Percentiles rank a stretch among this genome's conserved stretches.
Conservation (phyloP, 1,140 invertebrate genomes). For the Pogonomyrmex barbatus region DNA sequence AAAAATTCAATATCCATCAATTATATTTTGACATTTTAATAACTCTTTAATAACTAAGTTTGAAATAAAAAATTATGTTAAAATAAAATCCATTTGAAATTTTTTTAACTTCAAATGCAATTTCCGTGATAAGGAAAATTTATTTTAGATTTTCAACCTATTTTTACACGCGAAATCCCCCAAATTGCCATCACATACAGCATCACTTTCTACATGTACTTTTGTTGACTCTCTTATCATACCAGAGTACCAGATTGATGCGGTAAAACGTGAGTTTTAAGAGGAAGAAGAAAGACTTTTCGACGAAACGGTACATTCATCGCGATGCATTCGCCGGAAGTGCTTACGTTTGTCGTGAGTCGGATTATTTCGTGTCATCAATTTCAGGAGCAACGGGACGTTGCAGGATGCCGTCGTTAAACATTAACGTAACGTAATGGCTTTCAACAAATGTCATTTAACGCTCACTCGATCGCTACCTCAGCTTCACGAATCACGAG, state of each 20-base stretch:
- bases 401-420: conserved; percentile 4
- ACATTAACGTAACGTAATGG: conserved; percentile 6
- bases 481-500: neutral
- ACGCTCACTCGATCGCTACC: neutral
- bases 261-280: neutral
- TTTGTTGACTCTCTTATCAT: conserved; percentile 1
- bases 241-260: neutral
- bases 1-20: neutral
- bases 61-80: neutral
- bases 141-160: neutral
- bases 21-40: neutral
- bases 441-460: neutral
- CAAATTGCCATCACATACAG: neutral
- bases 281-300: neutral
- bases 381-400: neutral
- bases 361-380: conserved; percentile 41
- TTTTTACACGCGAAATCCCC: neutral
- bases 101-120: neutral
- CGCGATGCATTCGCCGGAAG: neutral
- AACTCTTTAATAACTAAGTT: neutral
- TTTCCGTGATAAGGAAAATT: neutral
- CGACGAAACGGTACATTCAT: neutral
- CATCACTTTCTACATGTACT: neutral
- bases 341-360: conserved; percentile 5
- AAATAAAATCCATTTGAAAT: neutral